Evolutionary conservation across 92 coral and sea anemone genomes (phyloP).

Genomic region (Siderastrea siderea): DNA sequence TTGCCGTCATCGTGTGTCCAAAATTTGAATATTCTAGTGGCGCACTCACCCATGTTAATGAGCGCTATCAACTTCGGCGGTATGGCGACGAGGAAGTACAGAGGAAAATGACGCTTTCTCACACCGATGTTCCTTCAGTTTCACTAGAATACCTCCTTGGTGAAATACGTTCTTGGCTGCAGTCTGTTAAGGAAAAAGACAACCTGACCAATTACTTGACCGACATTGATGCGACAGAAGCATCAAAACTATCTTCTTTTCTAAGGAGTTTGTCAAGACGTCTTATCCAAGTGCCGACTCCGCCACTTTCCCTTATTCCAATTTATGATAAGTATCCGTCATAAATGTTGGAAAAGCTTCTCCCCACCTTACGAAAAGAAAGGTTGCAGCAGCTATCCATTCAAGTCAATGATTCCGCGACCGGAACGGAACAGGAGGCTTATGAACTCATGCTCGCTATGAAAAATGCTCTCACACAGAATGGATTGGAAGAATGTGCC

Average conservation of each 20-base stretch:
- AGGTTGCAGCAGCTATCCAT: slow-evolving; percentile 15
- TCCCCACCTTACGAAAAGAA: neutral
- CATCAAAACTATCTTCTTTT: slow-evolving; percentile 19
- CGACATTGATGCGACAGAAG: neutral
- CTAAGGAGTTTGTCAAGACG: slow-evolving; percentile 22
- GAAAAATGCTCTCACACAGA: slow-evolving; percentile 5
- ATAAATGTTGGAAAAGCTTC: slow-evolving; percentile 28
- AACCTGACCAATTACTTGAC: slow-evolving; percentile 14
- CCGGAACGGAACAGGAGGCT: neutral
- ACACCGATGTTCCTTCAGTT: slow-evolving; percentile 44
- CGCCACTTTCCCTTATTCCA: slow-evolving; percentile 45
- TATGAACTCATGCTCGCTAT: slow-evolving; percentile 21
- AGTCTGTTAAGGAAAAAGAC: slow-evolving; percentile 14
- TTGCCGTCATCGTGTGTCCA: slow-evolving; percentile 58
- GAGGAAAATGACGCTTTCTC: slow-evolving; percentile 48
- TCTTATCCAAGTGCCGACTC: slow-evolving; percentile 44
- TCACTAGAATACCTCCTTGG: slow-evolving; percentile 38
- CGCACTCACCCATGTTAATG: slow-evolving; percentile 65
- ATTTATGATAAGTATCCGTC: slow-evolving; percentile 8
- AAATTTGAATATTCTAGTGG: slow-evolving; percentile 59
- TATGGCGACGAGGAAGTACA: slow-evolving; percentile 67
- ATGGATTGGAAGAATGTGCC: slow-evolving; percentile 14
- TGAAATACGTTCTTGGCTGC: slow-evolving; percentile 44
- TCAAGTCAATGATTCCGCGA: neutral
- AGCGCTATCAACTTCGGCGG: slow-evolving; percentile 61